Conservation (phyloP, 2,797 vertebrate genomes). For the Mormyrops attenuatus region DNA sequence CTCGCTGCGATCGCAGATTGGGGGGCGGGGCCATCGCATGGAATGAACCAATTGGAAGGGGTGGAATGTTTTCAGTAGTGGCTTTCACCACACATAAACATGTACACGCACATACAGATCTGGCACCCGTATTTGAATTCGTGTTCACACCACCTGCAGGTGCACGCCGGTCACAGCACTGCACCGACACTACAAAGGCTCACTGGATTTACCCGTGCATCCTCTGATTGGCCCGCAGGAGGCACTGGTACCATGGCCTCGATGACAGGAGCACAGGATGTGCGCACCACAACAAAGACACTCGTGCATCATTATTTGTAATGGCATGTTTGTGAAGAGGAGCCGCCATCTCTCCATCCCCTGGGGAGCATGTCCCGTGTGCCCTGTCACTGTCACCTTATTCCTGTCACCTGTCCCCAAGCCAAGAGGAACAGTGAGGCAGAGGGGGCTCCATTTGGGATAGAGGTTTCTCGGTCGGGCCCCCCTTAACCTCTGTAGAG, state of each 20-base stretch:
- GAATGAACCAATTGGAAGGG: no score
- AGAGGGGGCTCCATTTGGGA: background rate
- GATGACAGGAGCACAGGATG: background rate
- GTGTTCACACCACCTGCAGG: background rate
- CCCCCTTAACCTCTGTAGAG: background rate
- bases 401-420: background rate
- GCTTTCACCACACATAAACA: background rate
- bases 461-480: background rate
- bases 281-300: background rate
- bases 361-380: background rate
- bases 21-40: background rate
- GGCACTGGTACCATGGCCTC: background rate
- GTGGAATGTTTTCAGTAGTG: background rate
- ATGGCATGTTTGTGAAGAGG: background rate
- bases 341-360: background rate
- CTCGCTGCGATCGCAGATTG: background rate
- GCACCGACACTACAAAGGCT: background rate
- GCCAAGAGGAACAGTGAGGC: background rate
- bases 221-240: background rate
- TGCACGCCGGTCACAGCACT: background rate
- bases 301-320: background rate
- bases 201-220: background rate
- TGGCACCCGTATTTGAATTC: background rate
- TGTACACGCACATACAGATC: background rate
- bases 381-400: background rate